These are phyloP conservation scores for Lithobates pipiens DNA, from an alignment of 2,797 vertebrate species.

Conservation along the genomic window DNA sequence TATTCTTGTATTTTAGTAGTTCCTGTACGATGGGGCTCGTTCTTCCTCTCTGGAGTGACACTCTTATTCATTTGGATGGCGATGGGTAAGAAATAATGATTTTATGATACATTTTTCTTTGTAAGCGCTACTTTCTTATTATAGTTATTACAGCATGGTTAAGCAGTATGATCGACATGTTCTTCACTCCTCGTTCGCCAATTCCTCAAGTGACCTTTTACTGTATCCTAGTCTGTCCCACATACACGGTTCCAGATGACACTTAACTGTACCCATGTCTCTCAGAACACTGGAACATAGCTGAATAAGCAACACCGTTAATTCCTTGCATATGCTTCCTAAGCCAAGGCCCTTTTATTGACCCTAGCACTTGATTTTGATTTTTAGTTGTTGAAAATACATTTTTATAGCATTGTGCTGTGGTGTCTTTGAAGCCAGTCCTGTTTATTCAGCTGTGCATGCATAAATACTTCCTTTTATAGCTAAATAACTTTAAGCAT, in stretches of 20 bases:
- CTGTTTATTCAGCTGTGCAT: not conserved
- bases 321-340: not conserved
- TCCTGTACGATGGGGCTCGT: conserved; percentile 93
- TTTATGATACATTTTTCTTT: not conserved
- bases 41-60: conserved; percentile 97
- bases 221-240: conserved; percentile 15
- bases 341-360: not conserved
- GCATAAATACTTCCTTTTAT: not conserved
- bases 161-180: not conserved
- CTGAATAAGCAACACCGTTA: conserved; percentile 3
- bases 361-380: not conserved
- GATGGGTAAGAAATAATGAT: conserved; percentile 86
- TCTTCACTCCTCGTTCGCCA: not conserved
- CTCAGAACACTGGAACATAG: conserved; percentile 5
- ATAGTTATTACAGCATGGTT: not conserved
- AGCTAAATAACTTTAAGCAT: not conserved
- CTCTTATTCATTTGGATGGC: conserved; percentile 96
- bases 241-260: not conserved
- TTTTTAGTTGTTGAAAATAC: not conserved
- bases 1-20: conserved; percentile 73
- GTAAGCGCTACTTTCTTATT: not conserved
- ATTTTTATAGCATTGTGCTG: not conserved
- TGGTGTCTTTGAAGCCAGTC: not conserved
- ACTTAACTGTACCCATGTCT: conserved; percentile 15
- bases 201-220: conserved; percentile 25